A percentile compares a stretch with the other conserved stretches of the same genome.
Conservation (phyloP, 37 sponge, comb jelly and placozoan genomes). For the Hormiphora californensis region DNA sequence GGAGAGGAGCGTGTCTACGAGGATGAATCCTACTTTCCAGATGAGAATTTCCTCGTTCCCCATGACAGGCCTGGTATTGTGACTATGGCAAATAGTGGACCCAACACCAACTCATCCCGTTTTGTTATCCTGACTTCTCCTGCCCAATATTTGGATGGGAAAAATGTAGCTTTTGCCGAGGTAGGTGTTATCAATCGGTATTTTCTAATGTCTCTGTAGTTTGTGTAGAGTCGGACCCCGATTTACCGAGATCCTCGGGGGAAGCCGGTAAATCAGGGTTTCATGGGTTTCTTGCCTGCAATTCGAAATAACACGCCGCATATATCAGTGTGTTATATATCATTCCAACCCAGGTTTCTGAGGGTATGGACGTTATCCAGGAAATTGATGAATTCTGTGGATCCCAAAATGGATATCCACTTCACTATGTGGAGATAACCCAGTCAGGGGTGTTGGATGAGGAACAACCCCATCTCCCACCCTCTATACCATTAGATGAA, state of each 20-base stretch:
- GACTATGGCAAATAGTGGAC: not conserved
- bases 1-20: not conserved
- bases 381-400: slow-evolving; percentile 12
- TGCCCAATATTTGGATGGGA: not conserved
- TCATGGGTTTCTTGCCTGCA: no score
- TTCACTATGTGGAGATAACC: not conserved
- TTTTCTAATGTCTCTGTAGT: no score
- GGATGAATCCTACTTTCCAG: slow-evolving; percentile 13
- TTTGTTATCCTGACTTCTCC: not conserved
- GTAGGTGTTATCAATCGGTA: no score
- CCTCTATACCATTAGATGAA: not conserved
- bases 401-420: not conserved
- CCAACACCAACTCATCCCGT: slow-evolving; percentile 23
- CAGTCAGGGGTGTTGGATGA: not conserved
- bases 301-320: no score
- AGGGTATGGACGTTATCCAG: not conserved
- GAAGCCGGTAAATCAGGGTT: no score
- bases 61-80: slow-evolving; percentile 13
- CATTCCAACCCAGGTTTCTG: not conserved
- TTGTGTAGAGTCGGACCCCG: no score
- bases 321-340: not conserved
- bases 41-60: not conserved
- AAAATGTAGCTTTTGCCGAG: slow-evolving; percentile 10
- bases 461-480: not conserved
- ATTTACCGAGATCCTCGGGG: no score